A percentile compares a stretch with the other conserved stretches of the same genome.
Conservation (phyloP, 2,113 vertebrate genomes). For the Chaetodon trifascialis region DNA sequence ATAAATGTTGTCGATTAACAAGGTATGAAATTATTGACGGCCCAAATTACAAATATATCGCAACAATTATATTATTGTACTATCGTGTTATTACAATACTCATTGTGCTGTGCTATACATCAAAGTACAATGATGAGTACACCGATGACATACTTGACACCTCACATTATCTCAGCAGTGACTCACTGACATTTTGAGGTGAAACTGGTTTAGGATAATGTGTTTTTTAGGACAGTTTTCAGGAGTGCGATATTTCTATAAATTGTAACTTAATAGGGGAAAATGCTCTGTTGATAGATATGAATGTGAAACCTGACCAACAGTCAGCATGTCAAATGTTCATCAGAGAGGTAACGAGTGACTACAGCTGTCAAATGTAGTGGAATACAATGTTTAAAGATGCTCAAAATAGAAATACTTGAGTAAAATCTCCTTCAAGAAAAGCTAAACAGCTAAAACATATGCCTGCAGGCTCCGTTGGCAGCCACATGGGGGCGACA, state of each 20-base stretch:
- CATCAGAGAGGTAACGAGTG: background rate
- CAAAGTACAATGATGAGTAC: background rate
- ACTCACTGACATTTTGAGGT: no score
- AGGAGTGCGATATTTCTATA: no score
- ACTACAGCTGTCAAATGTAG: background rate
- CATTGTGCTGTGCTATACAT: background rate
- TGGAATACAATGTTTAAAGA: background rate
- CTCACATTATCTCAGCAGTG: no score
- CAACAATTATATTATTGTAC: no score
- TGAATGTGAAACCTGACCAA: no score
- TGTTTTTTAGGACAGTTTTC: no score
- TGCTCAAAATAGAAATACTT: background rate
- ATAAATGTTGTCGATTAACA: background rate
- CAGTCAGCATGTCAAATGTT: background rate
- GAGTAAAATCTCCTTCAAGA: background rate
- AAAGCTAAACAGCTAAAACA: background rate
- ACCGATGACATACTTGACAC: background rate
- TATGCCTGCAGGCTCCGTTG: slow-evolving; percentile 17
- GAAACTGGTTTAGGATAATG: no score
- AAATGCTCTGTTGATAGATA: no score
- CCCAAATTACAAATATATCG: no score
- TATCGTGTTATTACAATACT: no score
- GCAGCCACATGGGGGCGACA: slow-evolving; percentile 56
- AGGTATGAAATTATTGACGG: no score
- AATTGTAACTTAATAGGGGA: no score